Evolutionary conservation across 2,797 vertebrate species (phyloP).

Genomic region (Crax fasciolata): DNA sequence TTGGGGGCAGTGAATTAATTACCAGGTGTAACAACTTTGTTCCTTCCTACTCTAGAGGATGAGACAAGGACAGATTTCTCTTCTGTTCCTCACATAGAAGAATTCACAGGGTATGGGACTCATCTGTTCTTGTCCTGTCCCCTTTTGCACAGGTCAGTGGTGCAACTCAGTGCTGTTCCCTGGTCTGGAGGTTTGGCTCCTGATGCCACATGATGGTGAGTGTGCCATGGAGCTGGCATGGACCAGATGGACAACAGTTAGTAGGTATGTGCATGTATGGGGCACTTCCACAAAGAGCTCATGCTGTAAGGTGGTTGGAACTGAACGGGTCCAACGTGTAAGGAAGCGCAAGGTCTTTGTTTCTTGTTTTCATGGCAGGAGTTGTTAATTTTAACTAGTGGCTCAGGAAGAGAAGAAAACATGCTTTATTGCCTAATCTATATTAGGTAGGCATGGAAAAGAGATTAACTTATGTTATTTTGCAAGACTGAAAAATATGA

Average conservation of each 20-base stretch:
- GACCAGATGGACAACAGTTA: background rate
- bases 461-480: background rate
- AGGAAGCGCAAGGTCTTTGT: background rate
- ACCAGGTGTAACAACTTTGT: background rate
- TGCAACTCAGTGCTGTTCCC: background rate
- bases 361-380: background rate
- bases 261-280: background rate
- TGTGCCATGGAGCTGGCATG: background rate
- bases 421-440: background rate
- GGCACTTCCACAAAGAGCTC: background rate
- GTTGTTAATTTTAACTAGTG: background rate
- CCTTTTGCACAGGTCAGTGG: background rate
- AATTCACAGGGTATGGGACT: background rate
- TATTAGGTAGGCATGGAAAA: background rate
- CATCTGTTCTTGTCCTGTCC: background rate
- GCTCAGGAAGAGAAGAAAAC: background rate
- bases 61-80: background rate
- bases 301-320: background rate
- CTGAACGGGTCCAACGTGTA: background rate
- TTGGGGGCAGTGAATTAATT: background rate
- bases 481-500: background rate
- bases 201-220: fast-evolving
- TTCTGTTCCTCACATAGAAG: background rate
- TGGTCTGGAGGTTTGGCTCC: background rate
- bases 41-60: background rate